These are phyloP conservation scores for Conopomorpha cramerella DNA, from an alignment of 1,140 invertebrate genomes.

Conservation along the genomic window DNA sequence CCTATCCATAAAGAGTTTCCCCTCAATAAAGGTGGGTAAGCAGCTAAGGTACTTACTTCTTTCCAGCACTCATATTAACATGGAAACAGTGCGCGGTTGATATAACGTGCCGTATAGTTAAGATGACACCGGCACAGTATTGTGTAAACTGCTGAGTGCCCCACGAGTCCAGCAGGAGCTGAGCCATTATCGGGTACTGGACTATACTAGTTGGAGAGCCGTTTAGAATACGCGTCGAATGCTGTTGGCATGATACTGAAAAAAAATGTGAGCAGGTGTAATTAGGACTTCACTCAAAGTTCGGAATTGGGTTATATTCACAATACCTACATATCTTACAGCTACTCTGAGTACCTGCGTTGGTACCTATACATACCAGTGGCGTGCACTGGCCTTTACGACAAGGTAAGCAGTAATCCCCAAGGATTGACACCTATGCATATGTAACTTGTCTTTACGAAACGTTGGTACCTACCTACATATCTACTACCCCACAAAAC, in stretches of 20 bases:
- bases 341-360: background rate
- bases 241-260: background rate
- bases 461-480: no score
- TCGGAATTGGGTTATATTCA: background rate
- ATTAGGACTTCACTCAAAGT: no score
- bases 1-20: no score
- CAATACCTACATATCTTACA: background rate
- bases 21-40: no score
- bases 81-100: conserved; percentile 45
- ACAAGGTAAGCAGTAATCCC: no score
- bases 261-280: background rate
- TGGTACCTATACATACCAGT: background rate
- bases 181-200: conserved; percentile 34
- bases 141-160: conserved; percentile 25
- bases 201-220: conserved; percentile 29
- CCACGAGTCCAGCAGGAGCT: conserved; percentile 35
- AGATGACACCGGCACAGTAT: conserved; percentile 39
- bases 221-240: conserved; percentile 21
- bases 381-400: no score
- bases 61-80: conserved; percentile 23
- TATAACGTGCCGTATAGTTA: conserved; percentile 37
- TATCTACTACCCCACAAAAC: no score
- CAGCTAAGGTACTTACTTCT: conserved; percentile 40
- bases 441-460: no score
- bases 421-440: no score